phyloP scores from a whole-genome alignment of 2,888 invertebrate genomes.

The Andrena camellia region DNA sequence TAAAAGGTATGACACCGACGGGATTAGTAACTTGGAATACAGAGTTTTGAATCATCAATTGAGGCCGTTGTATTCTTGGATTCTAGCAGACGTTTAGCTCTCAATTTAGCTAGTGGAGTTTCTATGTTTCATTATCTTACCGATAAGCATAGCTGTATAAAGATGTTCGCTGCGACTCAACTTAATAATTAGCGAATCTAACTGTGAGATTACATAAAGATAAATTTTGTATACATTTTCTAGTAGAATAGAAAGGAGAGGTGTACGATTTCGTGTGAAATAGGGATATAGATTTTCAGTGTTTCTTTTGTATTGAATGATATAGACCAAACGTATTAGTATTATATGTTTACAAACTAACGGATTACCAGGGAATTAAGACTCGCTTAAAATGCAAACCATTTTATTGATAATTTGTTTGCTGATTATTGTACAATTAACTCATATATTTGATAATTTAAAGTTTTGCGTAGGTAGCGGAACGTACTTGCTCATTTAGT shows the following conservation, averaged over 20 bases:
- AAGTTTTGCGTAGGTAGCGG: conserved; percentile 2
- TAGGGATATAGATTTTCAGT: background rate
- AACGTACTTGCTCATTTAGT: conserved; percentile 33
- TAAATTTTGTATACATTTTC: conserved; percentile 18
- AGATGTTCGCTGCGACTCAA: background rate
- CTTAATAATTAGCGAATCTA: background rate
- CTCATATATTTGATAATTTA: background rate
- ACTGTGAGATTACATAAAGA: conserved; percentile 2
- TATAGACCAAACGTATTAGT: conserved; percentile 17
- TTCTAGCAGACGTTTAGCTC: conserved; percentile 80
- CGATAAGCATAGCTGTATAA: background rate
- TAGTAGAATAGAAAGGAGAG: background rate
- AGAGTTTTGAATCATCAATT: conserved; percentile 81
- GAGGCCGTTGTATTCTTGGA: conserved; percentile 83
- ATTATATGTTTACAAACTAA: background rate
- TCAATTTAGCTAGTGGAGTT: background rate
- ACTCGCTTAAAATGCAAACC: conserved; percentile 3
- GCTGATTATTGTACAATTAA: background rate
- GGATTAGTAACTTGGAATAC: conserved; percentile 82
- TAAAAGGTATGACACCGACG: conserved; percentile 81
- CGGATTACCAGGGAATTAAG: background rate
- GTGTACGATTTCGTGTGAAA: background rate
- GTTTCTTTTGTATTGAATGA: background rate
- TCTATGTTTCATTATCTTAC: background rate
- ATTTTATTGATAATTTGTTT: conserved; percentile 17